phyloP scores from a whole-genome alignment of 2,113 vertebrate genomes.

The Elachura formosa region DNA sequence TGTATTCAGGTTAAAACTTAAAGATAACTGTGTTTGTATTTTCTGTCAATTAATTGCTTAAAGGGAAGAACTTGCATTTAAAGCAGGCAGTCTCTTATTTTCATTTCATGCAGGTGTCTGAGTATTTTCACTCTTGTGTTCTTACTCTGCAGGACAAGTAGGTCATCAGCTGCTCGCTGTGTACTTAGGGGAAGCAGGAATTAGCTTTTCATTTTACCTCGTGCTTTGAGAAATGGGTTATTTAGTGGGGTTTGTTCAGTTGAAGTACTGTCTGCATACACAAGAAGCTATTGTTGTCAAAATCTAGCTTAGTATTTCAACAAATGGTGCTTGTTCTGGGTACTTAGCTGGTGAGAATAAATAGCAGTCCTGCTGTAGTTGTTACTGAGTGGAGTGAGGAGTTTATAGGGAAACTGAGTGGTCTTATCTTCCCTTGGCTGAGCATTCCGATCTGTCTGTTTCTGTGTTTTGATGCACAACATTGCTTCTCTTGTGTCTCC shows the following conservation, averaged over 20 bases:
- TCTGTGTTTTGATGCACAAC: background rate
- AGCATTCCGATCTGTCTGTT: background rate
- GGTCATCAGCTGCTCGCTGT: background rate
- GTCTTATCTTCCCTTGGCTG: background rate
- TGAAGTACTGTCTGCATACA: background rate
- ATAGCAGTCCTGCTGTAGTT: background rate
- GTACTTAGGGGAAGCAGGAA: background rate
- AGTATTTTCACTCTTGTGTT: background rate
- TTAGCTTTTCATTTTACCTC: background rate
- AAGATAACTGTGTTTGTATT: background rate
- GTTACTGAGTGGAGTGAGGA: background rate
- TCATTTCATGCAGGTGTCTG: background rate
- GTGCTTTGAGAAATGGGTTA: background rate
- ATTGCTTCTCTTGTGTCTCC: background rate
- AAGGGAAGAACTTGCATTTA: background rate
- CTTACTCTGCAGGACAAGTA: background rate
- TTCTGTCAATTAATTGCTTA: background rate
- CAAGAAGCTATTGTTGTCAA: constrained; percentile 28
- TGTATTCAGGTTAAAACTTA: background rate
- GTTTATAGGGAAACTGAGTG: background rate
- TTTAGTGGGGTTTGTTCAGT: background rate
- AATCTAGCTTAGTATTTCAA: constrained; percentile 34
- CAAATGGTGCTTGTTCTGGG: constrained; percentile 13
- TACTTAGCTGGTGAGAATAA: background rate
- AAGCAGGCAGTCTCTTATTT: background rate